phyloP scores from a whole-genome alignment of 2,797 vertebrate species.

The Poeciliopsis turneri region DNA sequence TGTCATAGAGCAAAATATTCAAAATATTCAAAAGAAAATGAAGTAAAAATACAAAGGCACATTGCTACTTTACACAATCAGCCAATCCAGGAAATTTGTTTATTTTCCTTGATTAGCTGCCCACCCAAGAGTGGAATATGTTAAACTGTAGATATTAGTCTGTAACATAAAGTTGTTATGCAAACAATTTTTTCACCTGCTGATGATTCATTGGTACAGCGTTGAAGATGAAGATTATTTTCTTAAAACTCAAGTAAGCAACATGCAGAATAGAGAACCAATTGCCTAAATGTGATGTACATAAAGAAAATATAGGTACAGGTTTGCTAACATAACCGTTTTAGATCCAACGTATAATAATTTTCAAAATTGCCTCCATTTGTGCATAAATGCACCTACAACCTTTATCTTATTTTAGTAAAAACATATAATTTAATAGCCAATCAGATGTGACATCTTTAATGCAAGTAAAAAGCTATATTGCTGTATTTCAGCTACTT shows the following conservation, averaged over 20 bases:
- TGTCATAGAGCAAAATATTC: background rate
- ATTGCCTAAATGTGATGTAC: background rate
- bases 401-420: background rate
- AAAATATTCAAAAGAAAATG: background rate
- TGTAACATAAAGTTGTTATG: too few relatives aligned
- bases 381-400: background rate
- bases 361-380: background rate
- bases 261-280: too few relatives aligned
- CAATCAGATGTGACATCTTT: background rate
- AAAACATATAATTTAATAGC: background rate
- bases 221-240: too few relatives aligned
- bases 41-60: background rate
- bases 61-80: background rate
- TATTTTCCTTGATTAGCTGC: background rate
- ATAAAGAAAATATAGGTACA: too few relatives aligned
- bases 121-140: too few relatives aligned
- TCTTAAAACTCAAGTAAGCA: too few relatives aligned
- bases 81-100: background rate
- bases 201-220: too few relatives aligned
- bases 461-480: background rate
- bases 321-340: background rate
- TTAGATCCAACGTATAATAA: background rate
- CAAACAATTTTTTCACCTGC: too few relatives aligned
- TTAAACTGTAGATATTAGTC: too few relatives aligned
- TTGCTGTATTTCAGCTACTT: background rate